Conservation (phyloP, 53 echinoderm and acorn worm species). For the Hippasteria phrygiana region DNA sequence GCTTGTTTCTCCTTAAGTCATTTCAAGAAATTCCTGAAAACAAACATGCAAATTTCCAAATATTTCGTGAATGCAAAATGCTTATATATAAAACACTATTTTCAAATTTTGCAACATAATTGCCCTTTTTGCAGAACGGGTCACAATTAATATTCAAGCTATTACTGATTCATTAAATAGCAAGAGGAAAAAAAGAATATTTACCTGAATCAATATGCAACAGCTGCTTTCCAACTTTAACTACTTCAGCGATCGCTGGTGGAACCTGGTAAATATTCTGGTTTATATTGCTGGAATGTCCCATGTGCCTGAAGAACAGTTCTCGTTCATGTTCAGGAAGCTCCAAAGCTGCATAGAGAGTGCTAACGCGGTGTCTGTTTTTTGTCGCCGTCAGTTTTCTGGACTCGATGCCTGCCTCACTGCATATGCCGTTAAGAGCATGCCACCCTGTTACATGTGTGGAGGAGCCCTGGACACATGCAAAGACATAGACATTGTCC, state of each 20-base stretch:
- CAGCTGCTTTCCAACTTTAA: neutral
- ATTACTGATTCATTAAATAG: no score
- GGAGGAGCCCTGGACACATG: slow-evolving; percentile 22
- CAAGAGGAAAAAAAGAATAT: no score
- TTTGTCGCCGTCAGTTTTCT: slow-evolving; percentile 63
- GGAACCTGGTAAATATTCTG: slow-evolving; percentile 79
- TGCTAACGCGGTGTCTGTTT: slow-evolving; percentile 69
- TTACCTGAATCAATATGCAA: slow-evolving; percentile 15
- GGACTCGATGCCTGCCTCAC: slow-evolving; percentile 1
- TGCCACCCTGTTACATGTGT: slow-evolving; percentile 76
- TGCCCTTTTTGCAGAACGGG: no score
- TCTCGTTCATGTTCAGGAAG: slow-evolving; percentile 54
- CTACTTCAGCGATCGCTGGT: neutral
- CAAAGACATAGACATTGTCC: slow-evolving; percentile 66
- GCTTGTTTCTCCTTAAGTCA: no score
- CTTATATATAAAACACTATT: no score
- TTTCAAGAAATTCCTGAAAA: no score
- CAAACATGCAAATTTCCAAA: no score
- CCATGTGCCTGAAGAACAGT: slow-evolving; percentile 76
- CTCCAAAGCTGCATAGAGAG: slow-evolving; percentile 73
- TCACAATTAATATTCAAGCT: no score
- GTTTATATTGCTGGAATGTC: slow-evolving; percentile 71
- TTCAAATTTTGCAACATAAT: no score
- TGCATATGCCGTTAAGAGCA: slow-evolving; percentile 59
- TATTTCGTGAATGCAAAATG: no score